These are phyloP conservation scores for Aplocera efformata DNA, from an alignment of 2,888 invertebrate genomes.

Conservation along the genomic window DNA sequence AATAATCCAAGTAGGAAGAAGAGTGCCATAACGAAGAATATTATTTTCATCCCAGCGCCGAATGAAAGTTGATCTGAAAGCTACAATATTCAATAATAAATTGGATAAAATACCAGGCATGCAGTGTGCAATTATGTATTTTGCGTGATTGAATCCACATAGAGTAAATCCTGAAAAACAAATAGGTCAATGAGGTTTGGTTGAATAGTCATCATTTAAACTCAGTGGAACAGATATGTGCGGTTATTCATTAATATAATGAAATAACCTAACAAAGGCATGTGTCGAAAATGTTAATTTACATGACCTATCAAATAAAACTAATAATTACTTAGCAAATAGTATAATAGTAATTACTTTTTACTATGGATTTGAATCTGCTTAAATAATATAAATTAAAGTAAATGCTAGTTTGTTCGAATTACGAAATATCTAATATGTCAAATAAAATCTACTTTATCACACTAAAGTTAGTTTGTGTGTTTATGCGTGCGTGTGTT, in stretches of 20 bases:
- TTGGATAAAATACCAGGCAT: neutral
- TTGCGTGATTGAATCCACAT: constrained; percentile 6
- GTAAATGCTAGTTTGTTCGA: no score
- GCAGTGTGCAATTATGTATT: constrained; percentile 8
- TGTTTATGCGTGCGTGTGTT: no score
- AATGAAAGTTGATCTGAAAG: constrained; percentile 56
- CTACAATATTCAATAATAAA: constrained; percentile 33
- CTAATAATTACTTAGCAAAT: no score
- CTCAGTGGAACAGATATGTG: neutral
- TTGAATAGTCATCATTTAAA: neutral
- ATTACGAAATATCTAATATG: no score
- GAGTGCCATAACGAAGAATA: constrained; percentile 56
- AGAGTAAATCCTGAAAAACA: constrained; percentile 3
- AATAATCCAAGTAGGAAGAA: constrained; percentile 63
- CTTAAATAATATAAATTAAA: no score
- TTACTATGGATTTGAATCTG: no score
- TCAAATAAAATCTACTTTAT: no score
- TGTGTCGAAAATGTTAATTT: no score
- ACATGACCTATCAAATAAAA: no score
- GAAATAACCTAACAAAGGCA: no score
- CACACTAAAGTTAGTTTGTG: no score
- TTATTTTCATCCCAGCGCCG: constrained; percentile 53
- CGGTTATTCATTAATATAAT: neutral
- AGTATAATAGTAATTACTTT: no score
- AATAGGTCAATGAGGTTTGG: constrained; percentile 4